A percentile compares a stretch with the other conserved stretches of the same genome.
These are phyloP conservation scores for Tamias sibiricus DNA, from an alignment of 2,113 vertebrate species.

Conservation along the genomic window DNA sequence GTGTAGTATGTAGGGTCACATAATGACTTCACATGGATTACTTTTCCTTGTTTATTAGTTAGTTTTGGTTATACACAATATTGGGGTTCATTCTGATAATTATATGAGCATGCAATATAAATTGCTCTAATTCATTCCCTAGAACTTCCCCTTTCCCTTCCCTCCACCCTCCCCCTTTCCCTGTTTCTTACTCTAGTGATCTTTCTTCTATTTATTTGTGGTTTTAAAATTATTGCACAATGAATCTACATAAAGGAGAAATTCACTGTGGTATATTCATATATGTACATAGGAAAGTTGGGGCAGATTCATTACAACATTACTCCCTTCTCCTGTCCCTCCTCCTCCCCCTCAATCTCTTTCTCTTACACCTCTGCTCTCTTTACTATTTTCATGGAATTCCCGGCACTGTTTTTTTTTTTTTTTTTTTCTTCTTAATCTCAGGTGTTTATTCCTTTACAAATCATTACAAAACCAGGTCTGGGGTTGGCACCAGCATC, in stretches of 20 bases:
- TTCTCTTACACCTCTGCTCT: no score
- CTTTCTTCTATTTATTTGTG: not conserved
- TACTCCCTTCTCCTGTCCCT: not conserved
- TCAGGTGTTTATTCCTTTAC: slow-evolving; percentile 81
- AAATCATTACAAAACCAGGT: slow-evolving; percentile 81
- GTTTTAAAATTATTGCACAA: not conserved
- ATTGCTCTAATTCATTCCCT: not conserved
- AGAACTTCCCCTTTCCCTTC: not conserved
- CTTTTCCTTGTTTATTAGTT: not conserved
- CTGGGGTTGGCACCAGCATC: not conserved
- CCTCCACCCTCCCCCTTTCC: no score
- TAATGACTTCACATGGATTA: no score
- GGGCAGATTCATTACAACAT: no score
- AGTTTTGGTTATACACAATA: no score
- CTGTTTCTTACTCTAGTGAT: not conserved
- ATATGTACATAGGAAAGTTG: not conserved
- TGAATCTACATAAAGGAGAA: not conserved
- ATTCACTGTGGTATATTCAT: not conserved
- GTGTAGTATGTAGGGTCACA: not conserved
- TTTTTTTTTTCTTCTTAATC: not conserved
- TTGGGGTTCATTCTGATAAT: no score
- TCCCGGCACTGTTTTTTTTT: no score
- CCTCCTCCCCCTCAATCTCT: no score
- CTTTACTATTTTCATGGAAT: not conserved
- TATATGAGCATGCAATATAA: no score